These are phyloP conservation scores for Phrynosoma blainvillii DNA, from an alignment of 2,113 vertebrate genomes.

Conservation along the genomic window DNA sequence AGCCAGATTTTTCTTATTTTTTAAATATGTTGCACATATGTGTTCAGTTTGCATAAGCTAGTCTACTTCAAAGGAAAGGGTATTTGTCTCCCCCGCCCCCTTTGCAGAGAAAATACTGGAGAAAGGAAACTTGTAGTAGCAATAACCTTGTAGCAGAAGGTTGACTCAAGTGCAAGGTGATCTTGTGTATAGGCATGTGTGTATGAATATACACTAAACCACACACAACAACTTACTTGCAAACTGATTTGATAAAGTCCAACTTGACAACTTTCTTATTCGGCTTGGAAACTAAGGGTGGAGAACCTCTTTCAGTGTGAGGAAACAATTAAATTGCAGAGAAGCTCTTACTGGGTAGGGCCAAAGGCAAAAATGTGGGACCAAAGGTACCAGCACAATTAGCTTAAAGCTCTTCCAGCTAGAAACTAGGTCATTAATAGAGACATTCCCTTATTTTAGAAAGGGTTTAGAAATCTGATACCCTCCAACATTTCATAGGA, in stretches of 20 bases:
- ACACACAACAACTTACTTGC: background rate
- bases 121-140: background rate
- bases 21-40: background rate
- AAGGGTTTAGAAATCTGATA: too few relatives aligned
- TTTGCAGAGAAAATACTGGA: too few relatives aligned
- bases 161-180: background rate
- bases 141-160: background rate
- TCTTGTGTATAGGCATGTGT: background rate
- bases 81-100: too few relatives aligned
- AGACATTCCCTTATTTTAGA: too few relatives aligned
- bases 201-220: background rate
- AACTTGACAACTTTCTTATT: background rate
- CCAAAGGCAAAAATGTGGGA: too few relatives aligned
- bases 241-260: background rate
- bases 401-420: too few relatives aligned
- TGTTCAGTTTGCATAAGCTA: background rate
- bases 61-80: background rate
- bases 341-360: too few relatives aligned
- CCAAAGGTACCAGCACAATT: too few relatives aligned
- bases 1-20: background rate
- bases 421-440: too few relatives aligned
- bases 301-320: too few relatives aligned
- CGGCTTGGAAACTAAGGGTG: background rate
- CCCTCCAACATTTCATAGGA: too few relatives aligned
- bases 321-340: too few relatives aligned